Evolutionary conservation across 2,113 vertebrate species (phyloP).

Genomic region (Phalacrocorax aristotelis): DNA sequence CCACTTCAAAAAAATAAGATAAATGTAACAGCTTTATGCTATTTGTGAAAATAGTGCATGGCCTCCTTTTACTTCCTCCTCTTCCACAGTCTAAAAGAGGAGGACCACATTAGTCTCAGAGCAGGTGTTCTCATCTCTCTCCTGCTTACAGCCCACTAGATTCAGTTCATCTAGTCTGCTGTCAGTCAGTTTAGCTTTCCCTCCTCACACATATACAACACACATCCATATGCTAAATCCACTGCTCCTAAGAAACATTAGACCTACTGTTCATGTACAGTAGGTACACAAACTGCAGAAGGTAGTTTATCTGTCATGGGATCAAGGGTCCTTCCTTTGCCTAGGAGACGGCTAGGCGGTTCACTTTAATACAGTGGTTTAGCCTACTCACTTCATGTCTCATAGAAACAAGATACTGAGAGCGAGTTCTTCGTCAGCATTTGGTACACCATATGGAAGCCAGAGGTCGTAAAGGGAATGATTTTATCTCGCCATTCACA

Average conservation of each 20-base stretch:
- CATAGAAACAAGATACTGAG: background rate
- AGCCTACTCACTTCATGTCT: background rate
- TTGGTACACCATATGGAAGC: background rate
- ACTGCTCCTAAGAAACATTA: background rate
- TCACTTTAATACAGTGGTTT: background rate
- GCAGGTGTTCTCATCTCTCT: background rate
- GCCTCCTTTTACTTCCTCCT: background rate
- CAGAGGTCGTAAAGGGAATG: background rate
- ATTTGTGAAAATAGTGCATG: background rate
- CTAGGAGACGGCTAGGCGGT: background rate
- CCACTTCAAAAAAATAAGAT: background rate
- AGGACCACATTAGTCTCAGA: background rate
- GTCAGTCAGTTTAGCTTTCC: background rate
- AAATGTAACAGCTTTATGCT: background rate
- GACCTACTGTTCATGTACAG: background rate
- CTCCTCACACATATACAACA: background rate
- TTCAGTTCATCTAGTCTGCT: background rate
- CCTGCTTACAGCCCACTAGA: background rate
- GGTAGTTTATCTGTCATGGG: background rate
- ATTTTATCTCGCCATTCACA: background rate
- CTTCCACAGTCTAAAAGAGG: background rate
- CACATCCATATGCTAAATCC: background rate
- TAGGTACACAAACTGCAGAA: background rate
- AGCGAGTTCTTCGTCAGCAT: background rate
- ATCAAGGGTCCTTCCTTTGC: background rate